Evolutionary conservation across 1,140 invertebrate genomes (phyloP).

Genomic region (Euschistus heros): DNA sequence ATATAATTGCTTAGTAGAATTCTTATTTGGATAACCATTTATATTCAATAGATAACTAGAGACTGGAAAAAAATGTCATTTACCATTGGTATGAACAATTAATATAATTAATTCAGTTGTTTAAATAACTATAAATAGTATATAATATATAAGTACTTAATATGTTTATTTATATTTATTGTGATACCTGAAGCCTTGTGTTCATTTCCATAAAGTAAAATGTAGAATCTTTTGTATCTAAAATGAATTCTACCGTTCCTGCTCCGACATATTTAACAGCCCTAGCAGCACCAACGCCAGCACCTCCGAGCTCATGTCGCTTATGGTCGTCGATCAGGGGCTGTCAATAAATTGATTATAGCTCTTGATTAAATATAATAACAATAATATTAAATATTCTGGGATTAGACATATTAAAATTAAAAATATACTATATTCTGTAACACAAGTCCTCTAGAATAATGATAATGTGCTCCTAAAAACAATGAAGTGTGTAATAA

Average conservation of each 20-base stretch:
- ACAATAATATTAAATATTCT: background rate
- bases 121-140: background rate
- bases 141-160: too few species aligned
- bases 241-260: conserved; percentile 91
- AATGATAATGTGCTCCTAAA: too few species aligned
- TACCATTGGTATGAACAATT: background rate
- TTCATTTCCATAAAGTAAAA: conserved; percentile 99
- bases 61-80: too few species aligned
- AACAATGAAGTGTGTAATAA: too few species aligned
- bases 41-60: too few species aligned
- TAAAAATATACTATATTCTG: too few species aligned
- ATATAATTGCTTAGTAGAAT: too few species aligned
- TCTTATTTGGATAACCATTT: too few species aligned
- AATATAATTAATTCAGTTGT: background rate
- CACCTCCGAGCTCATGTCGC: conserved; percentile 66
- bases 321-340: conserved; percentile 70
- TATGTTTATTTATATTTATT: too few species aligned
- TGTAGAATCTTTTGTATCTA: conserved; percentile 65
- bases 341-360: conserved; percentile 37
- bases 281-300: conserved; percentile 80
- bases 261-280: conserved; percentile 94
- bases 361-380: background rate
- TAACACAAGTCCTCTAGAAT: too few species aligned
- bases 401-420: too few species aligned
- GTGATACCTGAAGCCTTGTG: conserved; percentile 67